Evolutionary conservation across 1,140 invertebrate genomes (phyloP), one percentile per base, ranked within the genome.

Genomic region (Ectropis grisescens): DNA sequence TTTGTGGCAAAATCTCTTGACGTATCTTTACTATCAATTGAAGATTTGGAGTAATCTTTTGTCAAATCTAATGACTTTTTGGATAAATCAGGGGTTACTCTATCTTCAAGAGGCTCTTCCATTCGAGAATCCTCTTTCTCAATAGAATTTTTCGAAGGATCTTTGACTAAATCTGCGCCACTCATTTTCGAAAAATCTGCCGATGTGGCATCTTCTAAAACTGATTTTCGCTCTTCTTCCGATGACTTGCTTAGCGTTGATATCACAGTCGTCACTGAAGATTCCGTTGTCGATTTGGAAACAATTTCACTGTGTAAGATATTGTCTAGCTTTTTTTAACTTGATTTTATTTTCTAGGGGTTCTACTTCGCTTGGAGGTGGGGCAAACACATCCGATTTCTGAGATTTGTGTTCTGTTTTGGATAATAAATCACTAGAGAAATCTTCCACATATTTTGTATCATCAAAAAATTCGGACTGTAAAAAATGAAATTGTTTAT

Each of bases 1-100:
- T 81, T 81, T 13, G 76, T 79, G n/a, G 76, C 71, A 55, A 81
- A 81, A 49, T 81, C 76, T 58, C 76, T 57, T 7, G 76, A 81
- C 1, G 76, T 81, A 37, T 81, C 76, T 54, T 81, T 81, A 47
- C 76, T 81, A 38, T 81, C 76, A 29, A 81, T 76, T 14, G 74
- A 81, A 19, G 76, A 81, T 47, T 81, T 81, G 2, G 76, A 81
- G 32, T 78, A 81, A 42, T 81, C 76, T 61, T 81, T 81, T 9
- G 74, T 75, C 31, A 81, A 51, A 36, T 79, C 74, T 28, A 79
- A 47, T 2, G 76, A 81, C 37, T 81, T 81, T 40, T 81, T 81
- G 11, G 74, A 81, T 34, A 81, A 52, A 47, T 81, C 76, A 13
- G 72, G 76, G 11, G 72, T 75, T 6, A 49, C 71, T 33, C 69